phyloP scores from a whole-genome alignment of 2,888 invertebrate species.

The Myopa tessellatipennis region DNA sequence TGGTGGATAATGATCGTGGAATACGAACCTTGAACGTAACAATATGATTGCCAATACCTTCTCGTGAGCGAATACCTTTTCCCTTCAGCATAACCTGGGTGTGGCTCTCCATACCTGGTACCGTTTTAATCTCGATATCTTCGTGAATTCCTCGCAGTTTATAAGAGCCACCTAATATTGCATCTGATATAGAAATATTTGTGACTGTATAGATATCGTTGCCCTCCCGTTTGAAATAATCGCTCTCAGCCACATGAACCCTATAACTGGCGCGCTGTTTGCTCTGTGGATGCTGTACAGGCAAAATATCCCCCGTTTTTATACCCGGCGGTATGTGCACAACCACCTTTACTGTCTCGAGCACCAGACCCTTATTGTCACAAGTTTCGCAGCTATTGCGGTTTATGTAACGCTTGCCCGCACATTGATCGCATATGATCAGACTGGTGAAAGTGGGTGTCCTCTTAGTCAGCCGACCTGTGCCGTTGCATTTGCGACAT shows the following conservation, averaged over 20 bases:
- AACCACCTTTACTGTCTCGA: slow-evolving; percentile 54
- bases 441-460: slow-evolving; percentile 52
- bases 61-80: slow-evolving; percentile 57
- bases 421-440: slow-evolving; percentile 56
- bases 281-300: slow-evolving; percentile 57
- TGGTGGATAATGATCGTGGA: slow-evolving; percentile 59
- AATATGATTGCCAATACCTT: slow-evolving; percentile 59
- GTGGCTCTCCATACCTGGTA: slow-evolving; percentile 62
- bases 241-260: slow-evolving; percentile 56
- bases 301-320: slow-evolving; percentile 57
- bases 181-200: slow-evolving; percentile 60
- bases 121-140: slow-evolving; percentile 56
- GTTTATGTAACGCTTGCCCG: slow-evolving; percentile 59
- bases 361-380: slow-evolving; percentile 58
- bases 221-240: slow-evolving; percentile 59
- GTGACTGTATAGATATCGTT: slow-evolving; percentile 61
- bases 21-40: slow-evolving; percentile 62
- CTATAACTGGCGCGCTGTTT: slow-evolving; percentile 57
- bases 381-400: slow-evolving; percentile 61
- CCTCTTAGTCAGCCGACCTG: slow-evolving; percentile 56
- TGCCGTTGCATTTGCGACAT: slow-evolving; percentile 64
- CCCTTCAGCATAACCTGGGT: slow-evolving; percentile 57
- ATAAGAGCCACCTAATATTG: slow-evolving; percentile 61
- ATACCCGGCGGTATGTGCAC: slow-evolving; percentile 59
- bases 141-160: slow-evolving; percentile 61